These are phyloP conservation scores for Holotrichia oblita DNA, from an alignment of 1,140 invertebrate species.

Conservation along the genomic window DNA sequence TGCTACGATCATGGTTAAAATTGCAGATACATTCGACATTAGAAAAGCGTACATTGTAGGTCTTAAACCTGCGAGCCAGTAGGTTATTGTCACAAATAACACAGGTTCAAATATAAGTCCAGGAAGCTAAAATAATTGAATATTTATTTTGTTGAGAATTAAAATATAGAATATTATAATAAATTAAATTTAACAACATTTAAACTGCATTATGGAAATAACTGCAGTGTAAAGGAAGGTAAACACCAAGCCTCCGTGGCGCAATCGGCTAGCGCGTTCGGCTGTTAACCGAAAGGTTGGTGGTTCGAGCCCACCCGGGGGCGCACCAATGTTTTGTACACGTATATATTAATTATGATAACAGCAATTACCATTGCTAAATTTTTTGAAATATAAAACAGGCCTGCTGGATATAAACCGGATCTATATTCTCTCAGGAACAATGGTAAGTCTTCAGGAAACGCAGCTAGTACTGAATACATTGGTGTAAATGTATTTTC, in stretches of 20 bases:
- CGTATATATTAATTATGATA: neutral
- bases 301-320: constrained; percentile 87
- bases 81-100: constrained; percentile 79
- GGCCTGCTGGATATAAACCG: constrained; percentile 76
- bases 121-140: constrained; percentile 78
- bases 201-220: neutral
- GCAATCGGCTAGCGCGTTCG: constrained; percentile 87
- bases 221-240: neutral
- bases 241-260: constrained; percentile 73
- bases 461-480: constrained; percentile 82
- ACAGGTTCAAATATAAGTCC: constrained; percentile 80
- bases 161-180: too few relatives aligned
- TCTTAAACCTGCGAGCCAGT: constrained; percentile 80
- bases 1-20: constrained; percentile 83
- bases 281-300: constrained; percentile 91
- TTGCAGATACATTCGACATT: constrained; percentile 72
- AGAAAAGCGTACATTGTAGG: constrained; percentile 72
- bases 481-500: constrained; percentile 89
- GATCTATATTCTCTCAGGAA: constrained; percentile 80
- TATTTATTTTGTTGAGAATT: too few relatives aligned
- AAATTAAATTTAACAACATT: neutral
- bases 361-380: constrained; percentile 74
- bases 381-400: constrained; percentile 81
- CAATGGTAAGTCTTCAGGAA: constrained; percentile 81
- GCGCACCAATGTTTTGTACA: constrained; percentile 60